Evolutionary conservation across 2,888 invertebrate genomes (phyloP).

Genomic region (Limnephilus marmoratus): DNA sequence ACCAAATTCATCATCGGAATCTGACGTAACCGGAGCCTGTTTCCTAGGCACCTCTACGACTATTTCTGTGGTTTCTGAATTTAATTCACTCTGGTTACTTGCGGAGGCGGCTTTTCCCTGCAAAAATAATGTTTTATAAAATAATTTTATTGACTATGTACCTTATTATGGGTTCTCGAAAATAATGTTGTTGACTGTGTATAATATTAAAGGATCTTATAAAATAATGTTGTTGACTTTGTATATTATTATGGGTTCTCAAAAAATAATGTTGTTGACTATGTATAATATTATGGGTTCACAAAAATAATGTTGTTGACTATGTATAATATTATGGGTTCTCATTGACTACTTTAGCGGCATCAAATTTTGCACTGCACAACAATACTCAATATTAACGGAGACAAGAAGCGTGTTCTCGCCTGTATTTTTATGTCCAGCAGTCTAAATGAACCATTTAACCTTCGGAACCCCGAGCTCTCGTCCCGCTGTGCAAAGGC

Average conservation of each 20-base stretch:
- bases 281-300: too few species aligned
- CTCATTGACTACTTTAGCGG: background rate
- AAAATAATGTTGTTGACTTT: too few species aligned
- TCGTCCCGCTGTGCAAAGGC: too few species aligned
- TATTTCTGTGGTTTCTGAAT: background rate
- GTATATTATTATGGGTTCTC: too few species aligned
- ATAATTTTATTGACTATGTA: background rate
- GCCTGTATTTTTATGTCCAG: background rate
- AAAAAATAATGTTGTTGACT: too few species aligned
- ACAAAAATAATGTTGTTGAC: background rate
- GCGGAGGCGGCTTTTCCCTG: conserved; percentile 2
- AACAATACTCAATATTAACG: background rate
- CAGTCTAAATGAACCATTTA: too few species aligned
- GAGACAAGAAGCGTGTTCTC: background rate
- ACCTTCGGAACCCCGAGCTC: too few species aligned
- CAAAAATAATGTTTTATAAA: background rate
- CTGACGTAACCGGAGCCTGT: background rate
- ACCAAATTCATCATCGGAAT: conserved; percentile 57
- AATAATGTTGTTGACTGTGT: too few species aligned
- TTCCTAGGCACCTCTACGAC: background rate
- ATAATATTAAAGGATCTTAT: too few species aligned
- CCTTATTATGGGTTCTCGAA: too few species aligned
- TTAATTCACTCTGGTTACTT: conserved; percentile 3
- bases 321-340: too few species aligned
- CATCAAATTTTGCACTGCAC: background rate